A percentile compares a stretch with the other conserved stretches of the same genome.
These are phyloP conservation scores for Pyrgilauda ruficollis DNA, from an alignment of 2,113 vertebrate genomes.

Conservation along the genomic window DNA sequence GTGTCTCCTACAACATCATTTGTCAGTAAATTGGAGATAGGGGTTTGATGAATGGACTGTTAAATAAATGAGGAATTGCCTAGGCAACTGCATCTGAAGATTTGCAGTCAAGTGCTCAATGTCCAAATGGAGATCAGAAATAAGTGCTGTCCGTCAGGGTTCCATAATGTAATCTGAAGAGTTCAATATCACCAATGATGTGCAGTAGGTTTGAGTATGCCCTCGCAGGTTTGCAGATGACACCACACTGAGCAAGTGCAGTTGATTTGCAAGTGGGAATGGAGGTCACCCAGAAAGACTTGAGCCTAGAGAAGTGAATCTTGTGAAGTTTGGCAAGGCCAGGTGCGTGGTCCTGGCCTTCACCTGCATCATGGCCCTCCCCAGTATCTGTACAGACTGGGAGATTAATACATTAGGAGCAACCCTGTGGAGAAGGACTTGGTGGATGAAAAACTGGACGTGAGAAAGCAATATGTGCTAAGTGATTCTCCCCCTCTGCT, in stretches of 20 bases:
- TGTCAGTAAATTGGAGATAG: not conserved
- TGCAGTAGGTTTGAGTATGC: not conserved
- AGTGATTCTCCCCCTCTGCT: not conserved
- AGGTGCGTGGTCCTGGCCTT: not conserved
- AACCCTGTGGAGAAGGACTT: not conserved
- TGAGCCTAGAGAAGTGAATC: not conserved
- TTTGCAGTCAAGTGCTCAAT: not conserved
- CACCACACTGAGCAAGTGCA: rapidly evolving
- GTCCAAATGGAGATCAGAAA: not conserved
- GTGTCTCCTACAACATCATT: not conserved
- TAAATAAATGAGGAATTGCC: not conserved
- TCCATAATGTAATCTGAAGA: rapidly evolving
- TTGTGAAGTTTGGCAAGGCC: not conserved
- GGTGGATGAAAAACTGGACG: not conserved
- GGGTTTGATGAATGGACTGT: not conserved
- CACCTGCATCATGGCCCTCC: not conserved
- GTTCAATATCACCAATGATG: rapidly evolving
- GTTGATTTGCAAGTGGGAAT: not conserved
- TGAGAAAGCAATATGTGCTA: not conserved
- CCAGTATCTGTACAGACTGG: not conserved
- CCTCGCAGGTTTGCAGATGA: not conserved
- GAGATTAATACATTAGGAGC: not conserved
- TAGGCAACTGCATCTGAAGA: not conserved
- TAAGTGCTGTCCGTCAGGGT: not conserved
- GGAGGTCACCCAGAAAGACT: too few species aligned